Evolutionary conservation across 2,113 vertebrate genomes (phyloP).

Genomic region (Nannobrachium achirus): DNA sequence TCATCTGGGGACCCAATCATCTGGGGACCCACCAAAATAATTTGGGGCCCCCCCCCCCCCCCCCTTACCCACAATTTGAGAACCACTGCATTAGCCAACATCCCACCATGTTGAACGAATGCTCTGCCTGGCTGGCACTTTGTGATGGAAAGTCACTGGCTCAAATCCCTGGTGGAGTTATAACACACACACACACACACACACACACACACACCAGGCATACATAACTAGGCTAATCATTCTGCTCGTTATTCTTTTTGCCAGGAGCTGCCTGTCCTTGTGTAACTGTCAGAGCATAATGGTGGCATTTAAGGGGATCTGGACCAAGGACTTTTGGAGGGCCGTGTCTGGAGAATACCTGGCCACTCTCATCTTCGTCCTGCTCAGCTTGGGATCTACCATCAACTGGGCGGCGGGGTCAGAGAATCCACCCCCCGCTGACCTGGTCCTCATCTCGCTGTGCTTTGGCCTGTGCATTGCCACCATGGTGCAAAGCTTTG

Average conservation of each 20-base stretch:
- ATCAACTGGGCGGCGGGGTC: slow-evolving; percentile 87
- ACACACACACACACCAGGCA: slow-evolving; percentile 45
- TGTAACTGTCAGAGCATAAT: slow-evolving; percentile 85
- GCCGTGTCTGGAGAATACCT: slow-evolving; percentile 91
- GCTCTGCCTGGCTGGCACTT: slow-evolving; percentile 40
- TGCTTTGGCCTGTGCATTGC: slow-evolving; percentile 97
- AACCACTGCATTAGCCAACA: too few species aligned
- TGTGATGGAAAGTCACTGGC: slow-evolving; percentile 58
- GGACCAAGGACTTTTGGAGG: slow-evolving; percentile 97
- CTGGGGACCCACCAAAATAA: too few species aligned
- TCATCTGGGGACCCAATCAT: too few species aligned
- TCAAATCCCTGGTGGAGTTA: slow-evolving; percentile 57
- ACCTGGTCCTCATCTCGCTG: slow-evolving; percentile 93
- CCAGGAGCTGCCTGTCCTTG: slow-evolving; percentile 87
- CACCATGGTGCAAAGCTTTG: slow-evolving; percentile 97
- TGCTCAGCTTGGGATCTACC: slow-evolving; percentile 92
- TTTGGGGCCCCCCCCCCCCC: too few species aligned
- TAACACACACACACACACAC: slow-evolving; percentile 3
- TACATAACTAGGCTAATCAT: slow-evolving; percentile 69
- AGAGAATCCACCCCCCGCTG: slow-evolving; percentile 83
- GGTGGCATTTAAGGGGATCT: slow-evolving; percentile 94
- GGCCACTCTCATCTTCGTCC: slow-evolving; percentile 92
- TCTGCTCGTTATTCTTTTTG: slow-evolving; percentile 62
- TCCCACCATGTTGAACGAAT: slow-evolving; percentile 56
- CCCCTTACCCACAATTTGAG: too few species aligned